Base-by-base conservation (phyloP, 2,888 invertebrate genomes). In the Herminia tarsipennalis region DNA sequence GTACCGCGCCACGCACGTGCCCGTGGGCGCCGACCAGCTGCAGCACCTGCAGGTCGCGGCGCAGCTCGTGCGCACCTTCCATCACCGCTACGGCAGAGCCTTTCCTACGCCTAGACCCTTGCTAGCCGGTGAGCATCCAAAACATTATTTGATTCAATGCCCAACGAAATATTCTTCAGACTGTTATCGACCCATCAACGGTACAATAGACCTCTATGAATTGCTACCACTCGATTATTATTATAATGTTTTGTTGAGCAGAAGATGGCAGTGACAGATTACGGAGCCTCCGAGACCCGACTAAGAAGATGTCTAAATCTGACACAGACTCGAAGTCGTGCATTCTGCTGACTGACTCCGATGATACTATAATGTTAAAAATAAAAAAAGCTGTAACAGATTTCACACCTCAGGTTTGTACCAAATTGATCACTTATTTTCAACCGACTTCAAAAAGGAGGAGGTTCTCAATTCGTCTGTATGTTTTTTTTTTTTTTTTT, bases 271-370 rank as follows among this genome's bases (percentile, higher is more conserved):
- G 92, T 70, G 92, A 93, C 40, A 92, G 95, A 32, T 92, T 99
- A 44, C 94, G 94, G 70, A 98, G 98, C 75, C 91, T 99, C 5
- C 93, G 97, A 32, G 95, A 98, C 74, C 98, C 99, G 0, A 76
- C 80, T 0, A 96, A 95, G 75, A 99, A 99, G 92, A 99, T 99
- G 99, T 99, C 99, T 6, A 99, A 99, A 88, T 99, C 99, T 0
- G 97, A 98, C 73, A 76, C 92, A 0, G 95, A 97, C 85, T 81
- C 93, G 0, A 95, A 94, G 73, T 95, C 96, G 56, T 93, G 97
- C 40, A 95, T 99, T 49, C 93, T 95, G 64, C 82, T 99, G 20
- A 94, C 93, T 2, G 99, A 99, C 64, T 43, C 78, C 0, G 87
- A 86, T 42, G 83, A 81, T 9, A 59, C 56, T 21, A 83, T 90